Conservation (phyloP, 2,113 vertebrate genomes). For the Sorex fumeus region DNA sequence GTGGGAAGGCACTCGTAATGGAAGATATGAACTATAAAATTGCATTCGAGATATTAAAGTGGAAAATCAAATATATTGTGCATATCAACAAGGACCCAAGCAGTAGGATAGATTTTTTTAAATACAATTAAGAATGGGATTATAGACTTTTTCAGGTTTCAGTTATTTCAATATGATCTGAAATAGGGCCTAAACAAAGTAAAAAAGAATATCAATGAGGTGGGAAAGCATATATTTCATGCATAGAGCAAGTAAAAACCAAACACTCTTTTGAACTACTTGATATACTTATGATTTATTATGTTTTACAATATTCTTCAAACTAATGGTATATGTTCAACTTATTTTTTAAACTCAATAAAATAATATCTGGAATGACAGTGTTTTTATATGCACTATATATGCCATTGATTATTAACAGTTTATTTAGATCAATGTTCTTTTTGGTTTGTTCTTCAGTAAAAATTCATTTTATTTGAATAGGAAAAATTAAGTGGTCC, state of each 20-base stretch:
- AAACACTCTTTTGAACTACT: too few species aligned
- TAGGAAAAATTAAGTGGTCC: too few species aligned
- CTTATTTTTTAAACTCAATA: background rate
- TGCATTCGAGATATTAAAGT: too few species aligned
- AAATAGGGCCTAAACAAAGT: background rate
- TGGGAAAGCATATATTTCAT: background rate
- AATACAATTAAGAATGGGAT: background rate
- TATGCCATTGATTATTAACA: background rate
- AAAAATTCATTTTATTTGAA: too few species aligned
- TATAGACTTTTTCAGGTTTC: background rate
- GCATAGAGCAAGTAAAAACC: background rate
- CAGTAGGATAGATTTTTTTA: background rate
- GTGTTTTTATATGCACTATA: background rate
- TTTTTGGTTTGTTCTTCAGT: background rate
- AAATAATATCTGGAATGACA: too few species aligned
- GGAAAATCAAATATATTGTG: slow-evolving; percentile 17
- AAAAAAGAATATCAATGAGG: background rate
- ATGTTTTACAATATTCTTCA: background rate
- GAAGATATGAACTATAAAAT: background rate
- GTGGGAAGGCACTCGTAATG: background rate
- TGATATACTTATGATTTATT: background rate
- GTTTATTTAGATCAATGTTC: background rate
- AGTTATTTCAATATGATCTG: background rate
- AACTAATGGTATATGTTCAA: background rate
- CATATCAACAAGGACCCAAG: background rate